phyloP scores from a whole-genome alignment of 2,797 vertebrate species.

The Apodemus agrarius region DNA sequence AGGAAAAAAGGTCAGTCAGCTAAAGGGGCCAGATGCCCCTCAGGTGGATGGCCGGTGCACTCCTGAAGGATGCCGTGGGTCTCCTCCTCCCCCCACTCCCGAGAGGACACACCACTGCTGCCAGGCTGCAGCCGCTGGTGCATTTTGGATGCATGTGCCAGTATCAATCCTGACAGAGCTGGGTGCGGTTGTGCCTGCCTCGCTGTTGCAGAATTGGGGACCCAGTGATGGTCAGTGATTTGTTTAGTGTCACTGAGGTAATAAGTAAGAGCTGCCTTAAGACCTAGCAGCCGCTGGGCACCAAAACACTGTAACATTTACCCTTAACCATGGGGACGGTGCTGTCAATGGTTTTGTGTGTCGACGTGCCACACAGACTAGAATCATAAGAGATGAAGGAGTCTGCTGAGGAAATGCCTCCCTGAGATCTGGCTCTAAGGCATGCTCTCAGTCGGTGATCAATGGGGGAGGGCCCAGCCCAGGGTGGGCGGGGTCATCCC shows the following conservation, averaged over 20 bases:
- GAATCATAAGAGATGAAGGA: background rate
- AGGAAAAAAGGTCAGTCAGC: background rate
- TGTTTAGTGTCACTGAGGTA: background rate
- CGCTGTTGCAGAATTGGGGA: background rate
- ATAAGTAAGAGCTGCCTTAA: background rate
- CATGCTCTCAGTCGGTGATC: background rate
- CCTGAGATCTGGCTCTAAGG: background rate
- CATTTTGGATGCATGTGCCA: too few species aligned
- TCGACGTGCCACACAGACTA: background rate
- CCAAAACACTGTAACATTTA: background rate
- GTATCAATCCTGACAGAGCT: background rate
- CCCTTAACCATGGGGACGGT: background rate
- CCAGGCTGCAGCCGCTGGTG: fast-evolving
- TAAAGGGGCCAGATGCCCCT: background rate
- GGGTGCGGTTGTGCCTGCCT: background rate
- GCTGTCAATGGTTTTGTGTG: background rate
- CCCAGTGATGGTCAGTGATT: background rate
- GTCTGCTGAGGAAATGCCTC: background rate
- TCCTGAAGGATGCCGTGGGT: fast-evolving
- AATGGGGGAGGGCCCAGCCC: background rate
- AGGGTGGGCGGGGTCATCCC: background rate
- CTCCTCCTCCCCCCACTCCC: too few species aligned
- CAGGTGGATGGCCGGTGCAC: background rate
- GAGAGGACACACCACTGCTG: fast-evolving
- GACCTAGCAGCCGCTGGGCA: background rate